phyloP scores from a whole-genome alignment of 2,113 vertebrate species.

The Ondatra zibethicus region DNA sequence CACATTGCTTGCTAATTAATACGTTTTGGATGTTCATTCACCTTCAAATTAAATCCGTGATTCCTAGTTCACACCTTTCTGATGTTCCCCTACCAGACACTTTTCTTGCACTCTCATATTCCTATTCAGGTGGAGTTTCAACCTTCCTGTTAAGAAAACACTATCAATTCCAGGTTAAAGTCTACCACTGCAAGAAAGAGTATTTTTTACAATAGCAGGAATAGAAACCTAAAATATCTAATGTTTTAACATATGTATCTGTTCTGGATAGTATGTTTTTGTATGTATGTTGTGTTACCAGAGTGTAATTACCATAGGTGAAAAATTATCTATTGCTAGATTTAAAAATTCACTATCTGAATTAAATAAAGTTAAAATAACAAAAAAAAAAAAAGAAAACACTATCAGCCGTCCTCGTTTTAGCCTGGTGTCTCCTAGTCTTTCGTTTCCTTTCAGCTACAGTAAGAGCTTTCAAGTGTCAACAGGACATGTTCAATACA shows the following conservation, averaged over 20 bases:
- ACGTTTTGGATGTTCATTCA: not conserved
- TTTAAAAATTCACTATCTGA: not conserved
- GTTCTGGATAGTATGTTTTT: not conserved
- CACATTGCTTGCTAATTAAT: not conserved
- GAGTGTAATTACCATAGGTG: not conserved
- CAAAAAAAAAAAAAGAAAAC: too few species aligned
- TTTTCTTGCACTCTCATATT: not conserved
- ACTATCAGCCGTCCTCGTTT: not conserved
- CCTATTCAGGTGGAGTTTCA: not conserved
- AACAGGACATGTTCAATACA: not conserved
- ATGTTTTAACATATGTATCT: not conserved
- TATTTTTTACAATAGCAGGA: not conserved
- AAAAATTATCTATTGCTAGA: not conserved
- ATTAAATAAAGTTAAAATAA: not conserved
- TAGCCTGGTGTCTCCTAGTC: not conserved
- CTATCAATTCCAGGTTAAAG: too few species aligned
- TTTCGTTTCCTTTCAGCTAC: conserved; percentile 7
- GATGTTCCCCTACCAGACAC: not conserved
- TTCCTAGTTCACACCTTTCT: not conserved
- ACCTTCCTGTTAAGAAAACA: not conserved
- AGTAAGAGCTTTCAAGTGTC: not conserved
- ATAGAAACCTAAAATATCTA: not conserved
- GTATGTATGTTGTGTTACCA: not conserved
- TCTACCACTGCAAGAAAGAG: too few species aligned
- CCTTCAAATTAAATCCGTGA: not conserved